Percentiles rank a stretch among this genome's conserved stretches.
Conservation (phyloP, 2,797 vertebrate species). For the Chaetodon trifasciatus region DNA sequence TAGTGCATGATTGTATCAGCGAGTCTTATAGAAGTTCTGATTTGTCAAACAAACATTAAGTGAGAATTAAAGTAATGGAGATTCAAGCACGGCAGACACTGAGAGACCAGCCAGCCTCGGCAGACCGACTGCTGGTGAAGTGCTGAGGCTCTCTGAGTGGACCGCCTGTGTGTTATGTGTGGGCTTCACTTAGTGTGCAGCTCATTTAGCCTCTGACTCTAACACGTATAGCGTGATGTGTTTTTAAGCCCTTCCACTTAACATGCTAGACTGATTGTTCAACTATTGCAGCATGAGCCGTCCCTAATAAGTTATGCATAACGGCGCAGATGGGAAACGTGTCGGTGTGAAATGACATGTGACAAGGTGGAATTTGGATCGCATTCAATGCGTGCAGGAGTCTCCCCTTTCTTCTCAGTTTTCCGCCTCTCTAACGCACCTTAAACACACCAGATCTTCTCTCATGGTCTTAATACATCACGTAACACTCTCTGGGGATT, state of each 20-base stretch:
- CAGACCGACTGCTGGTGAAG: not conserved
- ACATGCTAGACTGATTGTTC: constrained; percentile 70
- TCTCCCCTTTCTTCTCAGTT: constrained; percentile 6
- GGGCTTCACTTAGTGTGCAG: constrained; percentile 41
- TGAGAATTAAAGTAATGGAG: not conserved
- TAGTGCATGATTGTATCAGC: not conserved
- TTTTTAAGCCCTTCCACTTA: constrained; percentile 66
- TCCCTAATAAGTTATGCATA: constrained; percentile 75
- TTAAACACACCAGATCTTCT: constrained; percentile 29
- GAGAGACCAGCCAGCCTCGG: not conserved
- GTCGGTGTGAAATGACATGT: constrained; percentile 67
- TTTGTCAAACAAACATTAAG: constrained; percentile 12
- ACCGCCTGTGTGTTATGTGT: constrained; percentile 47
- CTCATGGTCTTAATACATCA: constrained; percentile 10
- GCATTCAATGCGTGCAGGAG: constrained; percentile 49
- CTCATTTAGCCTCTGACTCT: constrained; percentile 47
- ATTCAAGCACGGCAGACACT: no score
- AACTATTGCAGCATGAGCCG: constrained; percentile 51
- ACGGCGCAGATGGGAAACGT: constrained; percentile 40
- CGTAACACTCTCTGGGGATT: constrained; percentile 6
- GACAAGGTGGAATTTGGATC: constrained; percentile 63
- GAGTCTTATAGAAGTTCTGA: not conserved
- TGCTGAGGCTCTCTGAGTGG: constrained; percentile 5
- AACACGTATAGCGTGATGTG: constrained; percentile 72
- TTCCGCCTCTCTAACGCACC: constrained; percentile 18